These are phyloP conservation scores for Thecophora atra DNA, from an alignment of 2,888 invertebrate genomes.

Conservation along the genomic window DNA sequence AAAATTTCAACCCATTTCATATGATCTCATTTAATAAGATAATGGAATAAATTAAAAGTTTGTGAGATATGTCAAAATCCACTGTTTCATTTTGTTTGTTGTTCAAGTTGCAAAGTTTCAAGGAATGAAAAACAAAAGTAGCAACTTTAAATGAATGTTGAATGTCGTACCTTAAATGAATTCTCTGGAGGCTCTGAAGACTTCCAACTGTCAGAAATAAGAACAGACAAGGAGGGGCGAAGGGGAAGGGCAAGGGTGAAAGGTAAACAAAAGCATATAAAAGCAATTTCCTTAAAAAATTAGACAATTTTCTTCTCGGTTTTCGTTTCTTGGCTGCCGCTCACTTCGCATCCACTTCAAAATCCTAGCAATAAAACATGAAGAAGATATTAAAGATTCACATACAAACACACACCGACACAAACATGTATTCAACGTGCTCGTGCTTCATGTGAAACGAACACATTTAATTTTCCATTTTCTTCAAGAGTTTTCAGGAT, in stretches of 20 bases:
- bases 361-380: neutral
- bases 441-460: neutral
- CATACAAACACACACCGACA: constrained; percentile 16
- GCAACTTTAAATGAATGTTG: neutral
- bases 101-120: no score
- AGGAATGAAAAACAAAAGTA: neutral
- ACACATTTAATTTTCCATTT: constrained; percentile 21
- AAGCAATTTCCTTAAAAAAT: no score
- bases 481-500: constrained; percentile 3
- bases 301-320: no score
- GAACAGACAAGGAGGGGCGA: neutral
- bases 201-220: neutral
- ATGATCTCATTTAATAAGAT: no score
- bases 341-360: no score
- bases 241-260: no score
- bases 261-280: no score
- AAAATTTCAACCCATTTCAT: no score
- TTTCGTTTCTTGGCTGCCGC: no score
- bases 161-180: neutral
- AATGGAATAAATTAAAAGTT: no score
- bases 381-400: neutral
- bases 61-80: no score
- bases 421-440: neutral
- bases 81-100: no score
- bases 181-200: neutral